Conservation (phyloP, 92 coral and sea anemone species). For the Palythoa caribaeorum region DNA sequence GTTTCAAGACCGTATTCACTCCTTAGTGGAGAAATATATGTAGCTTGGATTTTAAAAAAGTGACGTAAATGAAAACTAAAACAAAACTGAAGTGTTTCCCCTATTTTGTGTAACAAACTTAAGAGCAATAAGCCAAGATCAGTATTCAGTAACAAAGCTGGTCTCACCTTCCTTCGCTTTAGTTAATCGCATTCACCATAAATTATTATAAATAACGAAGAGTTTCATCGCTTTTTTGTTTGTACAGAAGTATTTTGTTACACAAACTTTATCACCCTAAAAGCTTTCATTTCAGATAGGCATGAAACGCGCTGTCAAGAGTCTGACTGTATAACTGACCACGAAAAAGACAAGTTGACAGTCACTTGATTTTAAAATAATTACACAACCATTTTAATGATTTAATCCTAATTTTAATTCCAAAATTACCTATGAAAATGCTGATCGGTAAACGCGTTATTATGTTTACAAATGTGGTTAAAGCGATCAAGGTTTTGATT, state of each 20-base stretch:
- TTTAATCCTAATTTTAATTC: neutral
- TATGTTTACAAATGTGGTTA: neutral
- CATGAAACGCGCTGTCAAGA: slow-evolving; percentile 20
- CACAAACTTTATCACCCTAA: neutral
- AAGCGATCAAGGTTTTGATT: neutral
- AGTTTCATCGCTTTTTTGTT: neutral
- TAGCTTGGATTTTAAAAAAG: neutral
- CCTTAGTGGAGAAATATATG: neutral
- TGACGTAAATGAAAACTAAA: neutral
- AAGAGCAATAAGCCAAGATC: neutral
- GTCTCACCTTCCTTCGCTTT: neutral
- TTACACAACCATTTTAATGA: neutral
- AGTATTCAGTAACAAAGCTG: neutral
- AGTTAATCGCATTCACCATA: neutral
- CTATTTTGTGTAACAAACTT: neutral
- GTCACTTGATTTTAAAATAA: slow-evolving; percentile 11
- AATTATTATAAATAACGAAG: neutral
- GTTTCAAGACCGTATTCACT: slow-evolving; percentile 4
- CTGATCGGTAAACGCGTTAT: neutral
- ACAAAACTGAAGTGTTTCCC: neutral
- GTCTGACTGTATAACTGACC: slow-evolving; percentile 14
- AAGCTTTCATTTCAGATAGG: neutral
- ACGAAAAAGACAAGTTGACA: slow-evolving; percentile 13
- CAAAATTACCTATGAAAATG: neutral
- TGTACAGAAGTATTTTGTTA: neutral